phyloP scores from a whole-genome alignment of 2,113 vertebrate genomes.

The Rutilus rutilus region DNA sequence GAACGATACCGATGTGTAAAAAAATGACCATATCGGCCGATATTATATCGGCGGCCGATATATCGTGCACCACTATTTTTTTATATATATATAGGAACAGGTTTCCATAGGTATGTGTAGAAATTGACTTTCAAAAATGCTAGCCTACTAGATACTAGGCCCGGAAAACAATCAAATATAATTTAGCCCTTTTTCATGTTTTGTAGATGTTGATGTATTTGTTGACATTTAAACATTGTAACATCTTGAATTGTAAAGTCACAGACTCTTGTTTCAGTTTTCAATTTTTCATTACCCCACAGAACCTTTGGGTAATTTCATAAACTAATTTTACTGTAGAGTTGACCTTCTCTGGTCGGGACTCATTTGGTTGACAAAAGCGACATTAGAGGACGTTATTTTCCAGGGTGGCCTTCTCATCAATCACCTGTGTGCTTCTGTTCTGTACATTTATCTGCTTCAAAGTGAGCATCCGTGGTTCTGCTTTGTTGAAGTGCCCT shows the following conservation, averaged over 20 bases:
- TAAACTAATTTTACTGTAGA: conserved; percentile 17
- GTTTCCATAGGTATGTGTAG: neutral
- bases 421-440: neutral
- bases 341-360: conserved; percentile 12
- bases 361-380: conserved; percentile 25
- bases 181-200: neutral
- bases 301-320: conserved; percentile 20
- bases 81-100: neutral
- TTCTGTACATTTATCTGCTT: conserved; percentile 17
- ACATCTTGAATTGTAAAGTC: conserved; percentile 20
- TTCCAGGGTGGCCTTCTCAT: neutral
- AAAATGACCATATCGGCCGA: too few species aligned
- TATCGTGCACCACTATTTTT: too few species aligned
- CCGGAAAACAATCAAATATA: neutral
- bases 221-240: neutral
- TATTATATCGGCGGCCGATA: too few species aligned
- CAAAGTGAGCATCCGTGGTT: conserved; percentile 14
- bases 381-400: neutral
- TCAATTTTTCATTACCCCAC: conserved; percentile 23
- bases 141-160: neutral
- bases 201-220: conserved; percentile 1
- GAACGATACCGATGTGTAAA: too few species aligned
- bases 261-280: neutral
- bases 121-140: neutral
- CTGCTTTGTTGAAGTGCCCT: conserved; percentile 45